Percentiles rank a stretch among this genome's conserved stretches.
Conservation (phyloP, 1,140 invertebrate species). For the Mercenaria mercenaria region DNA sequence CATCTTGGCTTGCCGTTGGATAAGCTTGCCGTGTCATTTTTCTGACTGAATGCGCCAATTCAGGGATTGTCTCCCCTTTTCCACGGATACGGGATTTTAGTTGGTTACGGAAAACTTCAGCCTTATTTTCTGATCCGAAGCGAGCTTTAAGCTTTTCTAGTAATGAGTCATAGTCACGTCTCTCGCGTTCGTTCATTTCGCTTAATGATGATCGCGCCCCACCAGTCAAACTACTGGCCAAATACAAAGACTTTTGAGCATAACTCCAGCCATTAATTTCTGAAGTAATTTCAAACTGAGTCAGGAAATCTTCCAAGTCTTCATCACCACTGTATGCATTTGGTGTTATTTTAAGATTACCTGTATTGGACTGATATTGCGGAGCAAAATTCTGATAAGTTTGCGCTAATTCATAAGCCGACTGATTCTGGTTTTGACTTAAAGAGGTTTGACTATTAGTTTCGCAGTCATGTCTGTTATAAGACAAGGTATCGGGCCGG, state of each 20-base stretch:
- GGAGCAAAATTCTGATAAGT: no score
- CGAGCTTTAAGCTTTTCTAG: not conserved
- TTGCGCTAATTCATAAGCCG: no score
- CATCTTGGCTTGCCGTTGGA: not conserved
- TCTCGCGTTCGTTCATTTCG: not conserved
- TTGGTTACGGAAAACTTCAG: not conserved
- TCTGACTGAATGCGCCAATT: constrained; percentile 16
- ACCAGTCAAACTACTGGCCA: constrained; percentile 40
- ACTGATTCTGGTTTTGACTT: no score
- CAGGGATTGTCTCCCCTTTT: not conserved
- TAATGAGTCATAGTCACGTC: not conserved
- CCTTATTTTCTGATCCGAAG: not conserved
- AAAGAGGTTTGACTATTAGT: no score
- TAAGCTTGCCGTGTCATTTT: constrained; percentile 51
- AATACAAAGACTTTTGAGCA: constrained; percentile 44
- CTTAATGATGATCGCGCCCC: not conserved
- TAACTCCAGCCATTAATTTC: constrained; percentile 61
- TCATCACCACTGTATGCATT: no score
- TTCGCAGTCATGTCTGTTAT: no score
- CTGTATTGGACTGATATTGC: no score
- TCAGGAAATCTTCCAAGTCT: no score
- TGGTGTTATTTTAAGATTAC: no score
- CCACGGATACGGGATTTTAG: not conserved
- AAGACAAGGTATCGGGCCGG: no score
- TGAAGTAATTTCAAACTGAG: not conserved